A percentile compares a stretch with the other conserved stretches of the same genome.
These are phyloP conservation scores for Siphlonurus alternatus DNA, from an alignment of 2,888 invertebrate species.

Conservation along the genomic window DNA sequence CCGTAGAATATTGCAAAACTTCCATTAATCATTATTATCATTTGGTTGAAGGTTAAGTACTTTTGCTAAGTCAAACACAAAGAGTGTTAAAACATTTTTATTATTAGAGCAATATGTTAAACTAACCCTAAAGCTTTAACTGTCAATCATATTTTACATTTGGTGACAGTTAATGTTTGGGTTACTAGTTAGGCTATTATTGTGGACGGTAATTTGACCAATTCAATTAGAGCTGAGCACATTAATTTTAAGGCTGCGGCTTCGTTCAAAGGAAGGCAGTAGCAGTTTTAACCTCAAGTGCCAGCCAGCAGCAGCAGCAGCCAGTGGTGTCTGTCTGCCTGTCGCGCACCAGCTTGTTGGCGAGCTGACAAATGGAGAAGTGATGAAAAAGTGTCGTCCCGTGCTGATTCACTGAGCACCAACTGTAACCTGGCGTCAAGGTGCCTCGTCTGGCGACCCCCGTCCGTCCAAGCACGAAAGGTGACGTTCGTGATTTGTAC, in stretches of 20 bases:
- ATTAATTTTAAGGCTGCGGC: background rate
- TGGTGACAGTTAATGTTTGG: background rate
- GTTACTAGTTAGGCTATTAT: background rate
- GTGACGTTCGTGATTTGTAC: no score
- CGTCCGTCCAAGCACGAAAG: no score
- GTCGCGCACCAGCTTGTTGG: background rate
- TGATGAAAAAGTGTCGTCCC: background rate
- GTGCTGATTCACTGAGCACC: background rate
- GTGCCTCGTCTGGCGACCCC: no score
- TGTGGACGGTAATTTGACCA: background rate
- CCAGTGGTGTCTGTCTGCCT: background rate
- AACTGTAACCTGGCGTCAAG: background rate
- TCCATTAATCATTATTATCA: no score
- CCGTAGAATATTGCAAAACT: no score
- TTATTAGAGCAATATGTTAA: no score
- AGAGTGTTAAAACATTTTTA: no score
- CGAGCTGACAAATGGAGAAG: background rate
- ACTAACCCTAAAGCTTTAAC: background rate
- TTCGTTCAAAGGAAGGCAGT: background rate
- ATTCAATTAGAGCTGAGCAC: background rate
- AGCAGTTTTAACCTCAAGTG: background rate
- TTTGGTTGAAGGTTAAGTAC: no score
- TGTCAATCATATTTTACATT: background rate
- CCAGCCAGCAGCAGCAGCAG: background rate
- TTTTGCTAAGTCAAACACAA: no score